Evolutionary conservation across 2,113 vertebrate genomes (phyloP), one percentile per base, ranked within the genome.

Genomic region (Misgurnus mizolepis): DNA sequence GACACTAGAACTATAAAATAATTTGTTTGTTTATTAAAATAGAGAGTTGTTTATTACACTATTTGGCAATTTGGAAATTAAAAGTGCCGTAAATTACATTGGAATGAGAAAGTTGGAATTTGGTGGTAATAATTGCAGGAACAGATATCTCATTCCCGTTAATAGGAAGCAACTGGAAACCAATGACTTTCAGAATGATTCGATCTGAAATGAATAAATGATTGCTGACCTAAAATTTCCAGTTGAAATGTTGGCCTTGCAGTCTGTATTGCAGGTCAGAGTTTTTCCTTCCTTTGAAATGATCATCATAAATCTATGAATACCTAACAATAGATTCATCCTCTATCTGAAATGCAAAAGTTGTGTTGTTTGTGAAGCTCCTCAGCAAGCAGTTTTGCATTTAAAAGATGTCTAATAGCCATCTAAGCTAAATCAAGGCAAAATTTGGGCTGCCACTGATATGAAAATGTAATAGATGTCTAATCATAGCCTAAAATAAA

Each of bases 361-460:
- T n/a, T 43, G 34, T 53, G 68, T 58, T 81, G 41, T 79, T 85
- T 45, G 79, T 41, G 76, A 79, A 41, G 40, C 49, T 43, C 58
- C 47, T 34, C 27, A 34, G 3, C 1, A 34, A 34, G 27, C 27
- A 34, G 1, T 34, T 34, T 34, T 34, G 27, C 27, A 3, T 34
- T 34, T 34, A 2, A 34, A 34, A 34, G 27, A 34, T 34, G 27
- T 34, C 27, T 34, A 34, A 34, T 34, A 34, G 1, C 27, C 27
- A 34, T 34, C 27, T 34, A 34, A 1, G 27, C 27, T 34, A 34
- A 34, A 34, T 34, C 27, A 34, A 34, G 27, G 27, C 27, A 34
- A 34, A 34, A 34, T 34, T 34, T 34, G 27, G 27, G 27, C 27
- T 34, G 27, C 3, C 27, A 34, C 27, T 34, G 27, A 22, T 22